phyloP scores from a whole-genome alignment of 2,888 invertebrate genomes.

The Lasioglossum marginatum region DNA sequence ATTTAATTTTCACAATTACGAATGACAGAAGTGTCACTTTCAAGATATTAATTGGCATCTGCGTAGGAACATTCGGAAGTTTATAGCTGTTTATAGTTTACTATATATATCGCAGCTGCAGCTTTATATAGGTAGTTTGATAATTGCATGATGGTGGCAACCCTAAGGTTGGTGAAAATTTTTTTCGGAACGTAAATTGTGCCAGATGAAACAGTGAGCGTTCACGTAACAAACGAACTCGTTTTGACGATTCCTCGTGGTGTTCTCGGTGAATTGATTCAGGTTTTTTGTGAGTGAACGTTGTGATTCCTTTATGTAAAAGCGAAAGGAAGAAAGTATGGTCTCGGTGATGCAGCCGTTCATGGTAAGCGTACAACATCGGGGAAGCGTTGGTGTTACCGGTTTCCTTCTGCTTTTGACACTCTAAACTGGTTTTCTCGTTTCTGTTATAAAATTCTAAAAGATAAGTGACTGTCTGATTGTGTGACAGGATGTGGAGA shows the following conservation, averaged over 20 bases:
- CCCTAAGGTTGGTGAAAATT: conserved; percentile 41
- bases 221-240: conserved; percentile 70
- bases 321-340: conserved; percentile 75
- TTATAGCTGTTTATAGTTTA: background rate
- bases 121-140: background rate
- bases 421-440: conserved; percentile 41
- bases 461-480: conserved; percentile 40
- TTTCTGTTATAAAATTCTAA: conserved; percentile 23
- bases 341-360: conserved; percentile 85
- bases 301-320: conserved; percentile 72
- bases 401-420: conserved; percentile 64
- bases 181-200: conserved; percentile 60
- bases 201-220: conserved; percentile 43
- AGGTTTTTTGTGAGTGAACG: conserved; percentile 30
- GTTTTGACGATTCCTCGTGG: conserved; percentile 64
- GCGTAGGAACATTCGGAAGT: background rate
- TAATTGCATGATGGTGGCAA: conserved; percentile 28
- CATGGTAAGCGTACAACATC: conserved; percentile 81
- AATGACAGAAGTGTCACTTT: background rate
- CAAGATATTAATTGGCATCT: background rate
- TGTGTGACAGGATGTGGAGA: conserved; percentile 90
- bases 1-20: background rate
- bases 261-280: conserved; percentile 25
- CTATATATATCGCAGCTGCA: background rate
- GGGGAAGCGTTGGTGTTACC: conserved; percentile 52